Percentiles rank a stretch among this genome's conserved stretches.
Conservation (phyloP, 53 echinoderm and acorn worm genomes). For the Patiria pectinifera region DNA sequence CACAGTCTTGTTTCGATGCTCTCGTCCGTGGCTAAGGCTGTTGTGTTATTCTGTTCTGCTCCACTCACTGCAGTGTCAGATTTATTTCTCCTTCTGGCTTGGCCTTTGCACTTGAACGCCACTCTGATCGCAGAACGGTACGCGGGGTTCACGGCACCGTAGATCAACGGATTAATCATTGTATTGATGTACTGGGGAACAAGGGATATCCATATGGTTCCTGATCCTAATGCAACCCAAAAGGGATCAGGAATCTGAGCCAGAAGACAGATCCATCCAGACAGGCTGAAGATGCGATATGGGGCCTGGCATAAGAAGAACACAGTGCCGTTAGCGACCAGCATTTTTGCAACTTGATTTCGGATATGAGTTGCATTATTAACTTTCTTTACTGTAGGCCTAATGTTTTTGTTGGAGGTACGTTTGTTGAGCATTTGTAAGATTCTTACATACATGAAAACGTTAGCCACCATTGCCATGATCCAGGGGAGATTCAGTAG, state of each 20-base stretch:
- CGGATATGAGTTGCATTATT: not conserved
- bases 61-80: not conserved
- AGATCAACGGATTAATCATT: constrained; percentile 34
- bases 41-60: not conserved
- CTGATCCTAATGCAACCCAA: not conserved
- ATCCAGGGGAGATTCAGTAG: constrained; percentile 19
- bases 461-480: constrained; percentile 30
- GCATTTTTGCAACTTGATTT: constrained; percentile 26
- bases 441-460: constrained; percentile 29
- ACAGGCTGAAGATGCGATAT: not conserved
- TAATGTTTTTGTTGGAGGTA: not conserved
- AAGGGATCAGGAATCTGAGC: not conserved
- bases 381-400: not conserved
- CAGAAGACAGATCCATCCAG: not conserved
- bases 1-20: not conserved
- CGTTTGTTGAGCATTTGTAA: constrained; percentile 11
- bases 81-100: not conserved
- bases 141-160: not conserved
- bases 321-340: constrained; percentile 16
- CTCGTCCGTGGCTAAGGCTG: not conserved
- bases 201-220: not conserved
- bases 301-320: constrained; percentile 37
- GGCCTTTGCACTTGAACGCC: not conserved
- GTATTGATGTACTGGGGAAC: not conserved
- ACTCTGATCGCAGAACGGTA: constrained; percentile 3